Percentiles rank a stretch among this genome's conserved stretches.
Evolutionary conservation across 2,888 invertebrate genomes (phyloP).

Genomic region (Sisyra terminalis): DNA sequence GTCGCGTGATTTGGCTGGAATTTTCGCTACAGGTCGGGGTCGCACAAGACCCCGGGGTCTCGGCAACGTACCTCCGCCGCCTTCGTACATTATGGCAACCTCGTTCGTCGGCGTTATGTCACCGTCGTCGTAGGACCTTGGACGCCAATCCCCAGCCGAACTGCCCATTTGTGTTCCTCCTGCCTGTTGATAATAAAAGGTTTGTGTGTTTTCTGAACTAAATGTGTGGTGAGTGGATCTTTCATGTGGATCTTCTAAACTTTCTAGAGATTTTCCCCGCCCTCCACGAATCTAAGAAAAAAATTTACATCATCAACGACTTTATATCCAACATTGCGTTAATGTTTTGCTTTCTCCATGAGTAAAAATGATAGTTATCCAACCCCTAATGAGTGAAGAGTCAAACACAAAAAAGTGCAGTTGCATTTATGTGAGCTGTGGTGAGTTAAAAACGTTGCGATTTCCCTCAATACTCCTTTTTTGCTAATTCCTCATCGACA

Average conservation of each 20-base stretch:
- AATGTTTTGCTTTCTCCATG: not conserved
- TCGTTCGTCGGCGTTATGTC: conserved; percentile 84
- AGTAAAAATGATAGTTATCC: not conserved
- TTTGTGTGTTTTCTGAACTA: conserved; percentile 40
- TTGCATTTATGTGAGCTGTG: too few species aligned
- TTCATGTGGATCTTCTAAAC: conserved; percentile 62
- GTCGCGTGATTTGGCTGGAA: conserved; percentile 35
- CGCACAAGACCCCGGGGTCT: conserved; percentile 67
- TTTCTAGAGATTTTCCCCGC: conserved; percentile 72
- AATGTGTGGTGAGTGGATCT: conserved; percentile 42
- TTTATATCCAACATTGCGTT: conserved; percentile 1
- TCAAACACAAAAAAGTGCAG: not conserved
- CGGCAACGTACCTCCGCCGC: conserved; percentile 74
- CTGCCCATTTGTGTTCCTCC: conserved; percentile 24
- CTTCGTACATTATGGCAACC: conserved; percentile 35
- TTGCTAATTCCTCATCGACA: too few species aligned
- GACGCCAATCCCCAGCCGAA: conserved; percentile 40
- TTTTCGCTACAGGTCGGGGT: conserved; percentile 69
- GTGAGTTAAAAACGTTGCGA: too few species aligned
- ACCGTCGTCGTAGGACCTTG: conserved; percentile 71
- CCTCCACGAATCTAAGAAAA: conserved; percentile 56
- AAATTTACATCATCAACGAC: conserved; percentile 6
- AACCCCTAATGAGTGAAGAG: not conserved
- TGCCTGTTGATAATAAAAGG: conserved; percentile 31
- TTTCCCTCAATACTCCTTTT: too few species aligned